These are phyloP conservation scores for Clarias gariepinus DNA, from an alignment of 2,113 vertebrate genomes.

Conservation along the genomic window DNA sequence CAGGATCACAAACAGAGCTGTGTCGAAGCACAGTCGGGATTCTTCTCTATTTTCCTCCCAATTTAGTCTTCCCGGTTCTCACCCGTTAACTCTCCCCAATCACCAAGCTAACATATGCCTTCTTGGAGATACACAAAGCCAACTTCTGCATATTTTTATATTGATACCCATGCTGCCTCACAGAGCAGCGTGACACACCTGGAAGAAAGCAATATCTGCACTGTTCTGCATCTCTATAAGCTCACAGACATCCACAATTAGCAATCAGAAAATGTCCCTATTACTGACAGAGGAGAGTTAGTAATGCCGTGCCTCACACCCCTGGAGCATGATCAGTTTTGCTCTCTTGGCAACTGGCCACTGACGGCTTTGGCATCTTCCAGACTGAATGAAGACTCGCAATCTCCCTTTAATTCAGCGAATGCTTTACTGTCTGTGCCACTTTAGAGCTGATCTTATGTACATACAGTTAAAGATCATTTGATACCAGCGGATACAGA, in stretches of 20 bases:
- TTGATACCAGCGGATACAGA: background rate
- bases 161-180: background rate
- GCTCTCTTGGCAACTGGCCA: background rate
- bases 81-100: background rate
- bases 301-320: background rate
- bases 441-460: background rate
- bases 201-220: background rate
- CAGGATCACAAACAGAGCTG: conserved; percentile 15
- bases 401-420: background rate
- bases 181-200: background rate
- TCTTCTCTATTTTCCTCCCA: background rate
- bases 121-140: background rate
- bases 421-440: background rate
- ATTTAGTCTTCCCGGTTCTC: background rate
- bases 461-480: background rate
- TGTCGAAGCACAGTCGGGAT: background rate
- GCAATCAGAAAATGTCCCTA: background rate
- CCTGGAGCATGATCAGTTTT: background rate
- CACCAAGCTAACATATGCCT: background rate
- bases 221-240: background rate
- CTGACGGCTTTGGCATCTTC: background rate
- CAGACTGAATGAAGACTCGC: background rate
- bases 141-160: background rate
- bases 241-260: background rate
- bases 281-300: background rate